Evolutionary conservation across 1,140 invertebrate species (phyloP).

Genomic region (Philaenus spumarius): DNA sequence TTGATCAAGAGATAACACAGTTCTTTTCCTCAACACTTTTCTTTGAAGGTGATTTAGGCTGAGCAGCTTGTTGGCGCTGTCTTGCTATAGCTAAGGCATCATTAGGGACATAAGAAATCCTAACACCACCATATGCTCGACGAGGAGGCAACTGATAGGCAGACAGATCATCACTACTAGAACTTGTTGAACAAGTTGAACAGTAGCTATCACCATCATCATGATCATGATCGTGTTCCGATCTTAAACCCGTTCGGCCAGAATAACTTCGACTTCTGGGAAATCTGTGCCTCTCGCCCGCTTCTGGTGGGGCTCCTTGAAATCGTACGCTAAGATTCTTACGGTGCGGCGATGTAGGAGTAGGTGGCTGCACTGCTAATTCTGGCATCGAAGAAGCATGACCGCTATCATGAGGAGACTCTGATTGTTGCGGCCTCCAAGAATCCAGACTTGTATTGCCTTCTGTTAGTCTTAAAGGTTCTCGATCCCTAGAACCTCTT

Average conservation of each 20-base stretch:
- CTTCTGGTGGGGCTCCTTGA: slow-evolving; percentile 19
- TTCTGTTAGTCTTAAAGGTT: slow-evolving; percentile 50
- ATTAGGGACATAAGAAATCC: slow-evolving; percentile 85
- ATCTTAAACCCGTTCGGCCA: slow-evolving; percentile 22
- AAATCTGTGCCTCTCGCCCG: slow-evolving; percentile 5
- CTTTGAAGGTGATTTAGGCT: slow-evolving; percentile 30
- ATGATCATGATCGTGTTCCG: slow-evolving; percentile 13
- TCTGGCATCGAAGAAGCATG: slow-evolving; percentile 62
- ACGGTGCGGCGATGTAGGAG: slow-evolving; percentile 16
- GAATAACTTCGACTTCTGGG: slow-evolving; percentile 16
- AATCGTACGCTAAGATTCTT: slow-evolving; percentile 20
- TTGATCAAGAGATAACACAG: slow-evolving; percentile 60
- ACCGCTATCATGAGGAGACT: slow-evolving; percentile 29
- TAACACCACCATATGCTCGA: slow-evolving; percentile 73
- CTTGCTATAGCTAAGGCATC: slow-evolving; percentile 59
- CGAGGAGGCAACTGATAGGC: slow-evolving; percentile 73
- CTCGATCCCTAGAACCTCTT: slow-evolving; percentile 45
- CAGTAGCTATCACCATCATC: slow-evolving; percentile 73
- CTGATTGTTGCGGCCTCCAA: slow-evolving; percentile 37
- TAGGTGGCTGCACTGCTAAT: slow-evolving; percentile 39
- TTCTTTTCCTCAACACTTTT: slow-evolving; percentile 53
- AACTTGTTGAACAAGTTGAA: slow-evolving; percentile 79
- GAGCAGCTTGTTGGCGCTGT: slow-evolving; percentile 11
- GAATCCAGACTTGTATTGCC: slow-evolving; percentile 42
- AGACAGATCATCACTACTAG: slow-evolving; percentile 73